These are phyloP conservation scores for Eupeodes latifasciatus DNA, from an alignment of 2,888 invertebrate species.

Conservation along the genomic window DNA sequence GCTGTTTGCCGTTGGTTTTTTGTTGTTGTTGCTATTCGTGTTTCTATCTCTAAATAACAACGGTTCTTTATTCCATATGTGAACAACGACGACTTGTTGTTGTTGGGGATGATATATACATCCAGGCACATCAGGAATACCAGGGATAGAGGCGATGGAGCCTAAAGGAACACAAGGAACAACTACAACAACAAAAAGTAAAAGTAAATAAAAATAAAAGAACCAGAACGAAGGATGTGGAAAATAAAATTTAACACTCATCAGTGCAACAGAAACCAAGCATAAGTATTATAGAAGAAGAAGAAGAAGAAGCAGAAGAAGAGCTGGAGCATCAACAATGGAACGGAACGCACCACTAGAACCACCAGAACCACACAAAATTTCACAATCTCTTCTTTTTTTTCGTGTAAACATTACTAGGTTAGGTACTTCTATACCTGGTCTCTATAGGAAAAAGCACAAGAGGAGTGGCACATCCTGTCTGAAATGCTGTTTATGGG, in stretches of 20 bases:
- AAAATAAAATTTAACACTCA: constrained; percentile 74
- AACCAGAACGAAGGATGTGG: constrained; percentile 55
- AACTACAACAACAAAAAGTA: constrained; percentile 21
- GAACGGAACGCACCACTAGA: constrained; percentile 11
- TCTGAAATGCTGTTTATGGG: constrained; percentile 65
- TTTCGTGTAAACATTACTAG: constrained; percentile 53
- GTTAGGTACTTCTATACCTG: not conserved
- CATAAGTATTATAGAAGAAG: not conserved
- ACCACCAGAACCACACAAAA: constrained; percentile 53
- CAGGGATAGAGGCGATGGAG: constrained; percentile 3
- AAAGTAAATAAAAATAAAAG: constrained; percentile 73
- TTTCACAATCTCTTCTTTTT: constrained; percentile 57
- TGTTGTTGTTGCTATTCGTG: not conserved
- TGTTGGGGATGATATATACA: constrained; percentile 9
- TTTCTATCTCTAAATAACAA: constrained; percentile 23
- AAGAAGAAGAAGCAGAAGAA: not conserved
- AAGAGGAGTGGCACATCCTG: constrained; percentile 49
- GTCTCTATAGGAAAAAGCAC: constrained; percentile 10
- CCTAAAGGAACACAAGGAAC: not conserved
- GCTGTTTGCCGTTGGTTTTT: constrained; percentile 31
- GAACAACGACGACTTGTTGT: constrained; percentile 33
- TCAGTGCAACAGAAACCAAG: constrained; percentile 49
- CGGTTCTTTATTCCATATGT: constrained; percentile 40
- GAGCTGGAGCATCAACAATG: constrained; percentile 38
- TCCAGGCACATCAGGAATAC: too few relatives aligned